These are phyloP conservation scores for Apteryx mantelli DNA, from an alignment of 2,113 vertebrate species.

Conservation along the genomic window DNA sequence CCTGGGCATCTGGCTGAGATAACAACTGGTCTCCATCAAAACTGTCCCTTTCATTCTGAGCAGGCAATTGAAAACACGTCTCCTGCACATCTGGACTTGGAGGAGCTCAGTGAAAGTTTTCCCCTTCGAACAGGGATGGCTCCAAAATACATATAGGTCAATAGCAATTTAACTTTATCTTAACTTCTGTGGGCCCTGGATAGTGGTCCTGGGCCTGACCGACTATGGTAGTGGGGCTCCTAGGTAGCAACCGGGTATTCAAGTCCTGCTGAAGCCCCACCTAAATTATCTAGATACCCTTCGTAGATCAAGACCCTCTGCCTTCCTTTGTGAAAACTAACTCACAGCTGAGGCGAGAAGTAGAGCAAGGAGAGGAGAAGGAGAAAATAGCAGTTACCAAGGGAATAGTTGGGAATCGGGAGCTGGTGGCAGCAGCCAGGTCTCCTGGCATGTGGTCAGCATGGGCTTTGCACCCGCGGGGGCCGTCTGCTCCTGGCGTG, in stretches of 20 bases:
- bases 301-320: neutral
- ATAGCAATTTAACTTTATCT: neutral
- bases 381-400: neutral
- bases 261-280: neutral
- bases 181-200: neutral
- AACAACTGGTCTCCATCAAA: neutral
- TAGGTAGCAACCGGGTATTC: neutral
- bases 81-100: neutral
- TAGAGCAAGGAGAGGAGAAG: neutral
- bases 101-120: neutral
- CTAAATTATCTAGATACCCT: neutral
- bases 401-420: neutral
- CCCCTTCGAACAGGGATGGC: neutral
- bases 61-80: no score
- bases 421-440: neutral
- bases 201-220: no score
- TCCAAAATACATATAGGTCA: no score
- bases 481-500: neutral
- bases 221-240: neutral
- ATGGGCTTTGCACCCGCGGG: neutral
- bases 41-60: rapidly evolving
- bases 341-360: neutral
- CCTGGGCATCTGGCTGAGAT: neutral
- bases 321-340: neutral
- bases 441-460: neutral